Evolutionary conservation across 2,888 invertebrate genomes (phyloP).

Genomic region (Rhorus exstirpatorius): DNA sequence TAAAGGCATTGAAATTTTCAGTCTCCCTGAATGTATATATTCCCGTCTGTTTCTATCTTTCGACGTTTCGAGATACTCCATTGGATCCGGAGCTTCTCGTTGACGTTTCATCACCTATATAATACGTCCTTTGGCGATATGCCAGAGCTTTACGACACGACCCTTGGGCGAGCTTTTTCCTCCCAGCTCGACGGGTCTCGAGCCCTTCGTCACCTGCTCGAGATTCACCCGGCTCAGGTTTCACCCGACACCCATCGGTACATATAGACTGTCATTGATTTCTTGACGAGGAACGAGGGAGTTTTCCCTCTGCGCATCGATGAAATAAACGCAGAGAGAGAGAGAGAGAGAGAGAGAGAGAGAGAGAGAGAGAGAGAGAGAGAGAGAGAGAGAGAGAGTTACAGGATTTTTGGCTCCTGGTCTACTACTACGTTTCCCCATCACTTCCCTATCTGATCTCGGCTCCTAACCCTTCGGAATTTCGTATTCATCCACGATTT

Average conservation of each 20-base stretch:
- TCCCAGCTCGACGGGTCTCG: conserved; percentile 5
- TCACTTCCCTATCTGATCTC: too few relatives aligned
- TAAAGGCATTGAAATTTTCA: conserved; percentile 21
- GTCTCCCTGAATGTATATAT: conserved; percentile 13
- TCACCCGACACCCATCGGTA: neutral
- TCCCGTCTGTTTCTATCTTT: neutral
- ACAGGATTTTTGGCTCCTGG: too few relatives aligned
- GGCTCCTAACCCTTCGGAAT: too few relatives aligned
- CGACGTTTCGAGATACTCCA: conserved; percentile 42
- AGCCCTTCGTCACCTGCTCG: conserved; percentile 46
- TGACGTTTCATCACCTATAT: conserved; percentile 23
- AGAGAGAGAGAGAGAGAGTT: neutral
- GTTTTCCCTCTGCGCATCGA: conserved; percentile 55
- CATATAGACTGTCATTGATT: conserved; percentile 52
- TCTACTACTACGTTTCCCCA: too few relatives aligned
- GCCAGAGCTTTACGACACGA: conserved; percentile 42
- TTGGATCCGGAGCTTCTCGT: conserved; percentile 19
- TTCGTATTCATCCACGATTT: too few relatives aligned
- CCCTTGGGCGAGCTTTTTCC: conserved; percentile 14
- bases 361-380: conserved; percentile 17
- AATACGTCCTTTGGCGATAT: conserved; percentile 42
- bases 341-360: neutral
- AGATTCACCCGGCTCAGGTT: conserved; percentile 6
- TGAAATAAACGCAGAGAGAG: conserved; percentile 26
- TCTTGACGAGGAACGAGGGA: conserved; percentile 63